Conservation (phyloP, 2,888 invertebrate species). For the Ophion obscuratus region DNA sequence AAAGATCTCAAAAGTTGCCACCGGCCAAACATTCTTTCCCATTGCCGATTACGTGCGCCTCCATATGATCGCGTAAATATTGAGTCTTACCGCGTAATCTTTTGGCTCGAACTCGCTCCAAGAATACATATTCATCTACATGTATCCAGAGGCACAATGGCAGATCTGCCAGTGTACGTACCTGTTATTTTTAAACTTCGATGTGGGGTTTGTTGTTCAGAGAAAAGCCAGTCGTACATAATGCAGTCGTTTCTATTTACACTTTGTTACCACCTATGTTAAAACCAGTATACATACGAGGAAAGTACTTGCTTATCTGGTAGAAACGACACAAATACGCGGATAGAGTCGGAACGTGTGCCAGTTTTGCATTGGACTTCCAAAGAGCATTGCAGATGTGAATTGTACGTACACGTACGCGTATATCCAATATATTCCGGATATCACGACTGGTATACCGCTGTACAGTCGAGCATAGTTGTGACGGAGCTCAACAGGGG, state of each 20-base stretch:
- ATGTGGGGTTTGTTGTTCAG: slow-evolving; percentile 10
- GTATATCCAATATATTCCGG: slow-evolving; percentile 53
- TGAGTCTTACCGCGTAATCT: slow-evolving; percentile 3
- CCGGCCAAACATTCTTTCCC: too few relatives aligned
- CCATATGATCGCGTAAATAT: background rate
- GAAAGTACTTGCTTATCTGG: slow-evolving; percentile 41
- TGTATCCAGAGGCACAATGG: slow-evolving; percentile 21
- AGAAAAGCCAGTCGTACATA: slow-evolving; percentile 34
- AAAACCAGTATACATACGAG: slow-evolving; percentile 8
- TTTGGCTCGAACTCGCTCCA: slow-evolving; percentile 40
- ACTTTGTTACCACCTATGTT: slow-evolving; percentile 15
- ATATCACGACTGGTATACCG: slow-evolving; percentile 44
- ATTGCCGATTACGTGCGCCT: background rate
- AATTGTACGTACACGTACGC: slow-evolving; percentile 14
- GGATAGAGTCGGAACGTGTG: slow-evolving; percentile 60
- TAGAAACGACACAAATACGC: slow-evolving; percentile 43
- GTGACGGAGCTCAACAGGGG: slow-evolving; percentile 53
- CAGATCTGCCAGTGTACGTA: slow-evolving; percentile 30
- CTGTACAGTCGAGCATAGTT: slow-evolving; percentile 16
- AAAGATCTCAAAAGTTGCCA: background rate
- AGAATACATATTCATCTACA: slow-evolving; percentile 36
- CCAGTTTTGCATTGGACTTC: slow-evolving; percentile 51
- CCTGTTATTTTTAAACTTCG: slow-evolving; percentile 31
- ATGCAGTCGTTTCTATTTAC: slow-evolving; percentile 20
- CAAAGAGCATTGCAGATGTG: slow-evolving; percentile 45